Conservation (phyloP, 2,888 invertebrate genomes). For the Hetaerina titia region DNA sequence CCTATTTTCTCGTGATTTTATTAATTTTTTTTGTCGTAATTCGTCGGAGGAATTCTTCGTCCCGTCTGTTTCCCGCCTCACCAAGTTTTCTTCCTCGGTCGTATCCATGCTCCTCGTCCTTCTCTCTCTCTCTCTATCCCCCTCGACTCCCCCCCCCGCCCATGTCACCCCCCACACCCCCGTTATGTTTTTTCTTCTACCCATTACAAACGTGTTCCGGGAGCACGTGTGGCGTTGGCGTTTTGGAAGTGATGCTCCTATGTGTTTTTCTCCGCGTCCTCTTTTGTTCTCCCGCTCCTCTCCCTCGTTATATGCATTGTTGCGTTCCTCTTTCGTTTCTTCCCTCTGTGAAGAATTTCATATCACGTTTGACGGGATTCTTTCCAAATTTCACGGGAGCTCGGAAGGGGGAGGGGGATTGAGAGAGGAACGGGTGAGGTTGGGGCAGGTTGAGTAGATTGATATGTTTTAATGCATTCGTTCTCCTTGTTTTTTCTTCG, state of each 20-base stretch:
- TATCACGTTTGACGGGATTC: not conserved
- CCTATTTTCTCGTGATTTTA: too few species aligned
- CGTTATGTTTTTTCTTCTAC: not conserved
- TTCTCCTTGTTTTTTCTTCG: not conserved
- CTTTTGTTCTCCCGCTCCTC: not conserved
- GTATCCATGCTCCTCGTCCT: not conserved
- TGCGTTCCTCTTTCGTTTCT: not conserved
- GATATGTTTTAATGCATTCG: conserved; percentile 7
- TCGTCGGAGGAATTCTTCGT: too few species aligned
- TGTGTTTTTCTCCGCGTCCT: not conserved
- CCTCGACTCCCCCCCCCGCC: not conserved
- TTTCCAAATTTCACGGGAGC: not conserved
- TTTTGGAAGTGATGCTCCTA: not conserved
- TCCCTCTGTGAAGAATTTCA: not conserved
- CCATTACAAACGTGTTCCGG: not conserved
- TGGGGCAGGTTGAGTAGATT: not conserved
- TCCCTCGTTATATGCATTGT: not conserved
- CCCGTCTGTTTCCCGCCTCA: too few species aligned
- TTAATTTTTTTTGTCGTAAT: too few species aligned
- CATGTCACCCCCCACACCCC: not conserved
- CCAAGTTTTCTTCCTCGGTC: not conserved
- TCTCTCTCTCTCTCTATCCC: not conserved
- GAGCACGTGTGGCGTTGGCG: not conserved
- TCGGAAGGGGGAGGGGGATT: not conserved
- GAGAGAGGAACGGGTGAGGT: not conserved